These are phyloP conservation scores for Molorchus minor DNA, from an alignment of 2,888 invertebrate genomes.

Conservation along the genomic window DNA sequence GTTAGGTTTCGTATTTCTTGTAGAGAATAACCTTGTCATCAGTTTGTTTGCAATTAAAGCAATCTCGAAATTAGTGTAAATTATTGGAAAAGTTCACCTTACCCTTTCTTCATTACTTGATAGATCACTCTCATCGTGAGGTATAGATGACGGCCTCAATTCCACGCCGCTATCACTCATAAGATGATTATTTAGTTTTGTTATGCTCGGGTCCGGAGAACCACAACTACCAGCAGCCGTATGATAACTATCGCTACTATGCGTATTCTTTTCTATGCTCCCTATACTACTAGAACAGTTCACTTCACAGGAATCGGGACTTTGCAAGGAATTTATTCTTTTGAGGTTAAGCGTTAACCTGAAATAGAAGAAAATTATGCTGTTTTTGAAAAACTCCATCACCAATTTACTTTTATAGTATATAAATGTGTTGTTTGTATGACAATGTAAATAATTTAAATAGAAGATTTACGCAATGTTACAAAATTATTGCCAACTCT, in stretches of 20 bases:
- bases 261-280: slow-evolving; percentile 46
- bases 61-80: slow-evolving; percentile 15
- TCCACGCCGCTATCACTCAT: slow-evolving; percentile 69
- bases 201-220: slow-evolving; percentile 42
- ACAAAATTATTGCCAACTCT: too few relatives aligned
- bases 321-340: slow-evolving; percentile 60
- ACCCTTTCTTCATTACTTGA: slow-evolving; percentile 70
- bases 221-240: slow-evolving; percentile 71
- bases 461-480: too few relatives aligned
- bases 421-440: too few relatives aligned
- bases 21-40: too few relatives aligned
- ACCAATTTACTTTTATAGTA: too few relatives aligned
- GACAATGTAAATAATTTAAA: too few relatives aligned
- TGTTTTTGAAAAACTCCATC: background rate
- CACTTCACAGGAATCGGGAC: slow-evolving; percentile 54
- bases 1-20: too few relatives aligned
- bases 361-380: slow-evolving; percentile 43
- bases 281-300: slow-evolving; percentile 56
- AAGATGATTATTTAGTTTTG: slow-evolving; percentile 49
- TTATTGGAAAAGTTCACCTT: slow-evolving; percentile 33
- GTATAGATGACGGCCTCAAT: slow-evolving; percentile 53
- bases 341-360: slow-evolving; percentile 77
- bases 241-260: slow-evolving; percentile 76
- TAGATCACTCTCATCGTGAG: slow-evolving; percentile 69
- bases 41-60: too few relatives aligned